Evolutionary conservation across 2,113 vertebrate species (phyloP), one percentile per base, ranked within the genome.

Genomic region (Edolisoma coerulescens): DNA sequence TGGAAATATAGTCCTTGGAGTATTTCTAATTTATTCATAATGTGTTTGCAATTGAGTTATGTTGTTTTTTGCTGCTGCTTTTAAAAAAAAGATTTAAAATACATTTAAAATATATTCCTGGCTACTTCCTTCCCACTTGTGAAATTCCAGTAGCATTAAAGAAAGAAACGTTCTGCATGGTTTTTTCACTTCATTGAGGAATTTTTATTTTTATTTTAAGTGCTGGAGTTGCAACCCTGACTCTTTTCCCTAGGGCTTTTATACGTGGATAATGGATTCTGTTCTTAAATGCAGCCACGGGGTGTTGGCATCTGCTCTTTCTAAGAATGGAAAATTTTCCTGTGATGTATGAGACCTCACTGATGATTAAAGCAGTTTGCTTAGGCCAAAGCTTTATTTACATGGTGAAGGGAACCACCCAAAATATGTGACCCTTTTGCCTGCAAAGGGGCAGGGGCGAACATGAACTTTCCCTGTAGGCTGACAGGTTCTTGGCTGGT

Each of bases 401-500:
- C 87, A 47, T 84, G 75, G 22, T 33, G 84, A 70, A 91, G 94
- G 88, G 94, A 96, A 85, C 91, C 94, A 96, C 96, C 94, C 92
- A 93, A 96, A 96, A 96, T 96, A 96, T 95, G 92, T 92, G 90
- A 95, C 89, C 84, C 93, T 84, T 89, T 89, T 54, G 73, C 70
- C 56, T 91, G 57, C 1, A 12, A 54, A 64, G 67, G 59, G 74
- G 67, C 76, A 65, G 91, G 84, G 59, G 71, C 27, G 39, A 86
- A 52, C 88, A 91, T 90, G 85, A 97, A 93, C 89, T 95, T 96
- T 95, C 91, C 54, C 68, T 68, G 64, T 24, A 23, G 42, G 67
- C 69, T 95, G 96, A 97, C 96, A 93, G 87, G 83, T 96, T 97
- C 97, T 97, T 97, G 97, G 96, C 97, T 88, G 84, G 4, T 74